A percentile compares a stretch with the other conserved stretches of the same genome.
phyloP scores from a whole-genome alignment of 2,888 invertebrate genomes.

The Calliopum simillimum region DNA sequence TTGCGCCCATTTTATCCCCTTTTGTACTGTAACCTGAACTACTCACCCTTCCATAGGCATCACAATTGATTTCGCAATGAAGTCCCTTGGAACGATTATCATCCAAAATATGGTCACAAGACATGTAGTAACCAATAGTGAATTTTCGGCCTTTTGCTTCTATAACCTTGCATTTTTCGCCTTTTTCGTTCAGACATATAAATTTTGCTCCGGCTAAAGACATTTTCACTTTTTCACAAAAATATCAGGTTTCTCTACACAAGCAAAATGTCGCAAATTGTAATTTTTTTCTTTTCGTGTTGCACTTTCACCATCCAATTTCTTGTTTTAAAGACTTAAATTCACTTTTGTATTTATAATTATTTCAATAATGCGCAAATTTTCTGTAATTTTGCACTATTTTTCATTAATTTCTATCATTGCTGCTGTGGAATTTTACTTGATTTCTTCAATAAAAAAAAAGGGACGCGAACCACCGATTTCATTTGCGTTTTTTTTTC shows the following conservation, averaged over 20 bases:
- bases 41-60: slow-evolving; percentile 65
- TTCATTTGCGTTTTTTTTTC: slow-evolving; percentile 33
- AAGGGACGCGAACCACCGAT: slow-evolving; percentile 47
- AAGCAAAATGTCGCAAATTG: slow-evolving; percentile 21
- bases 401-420: slow-evolving; percentile 2
- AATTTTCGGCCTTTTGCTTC: slow-evolving; percentile 60
- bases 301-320: slow-evolving; percentile 1
- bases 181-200: slow-evolving; percentile 51
- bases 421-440: slow-evolving; percentile 38
- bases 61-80: slow-evolving; percentile 63
- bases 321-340: not conserved
- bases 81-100: slow-evolving; percentile 54
- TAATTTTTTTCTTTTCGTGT: slow-evolving; percentile 33
- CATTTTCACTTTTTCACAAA: slow-evolving; percentile 52
- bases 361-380: not conserved
- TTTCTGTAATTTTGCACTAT: slow-evolving; percentile 1
- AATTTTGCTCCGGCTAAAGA: slow-evolving; percentile 61
- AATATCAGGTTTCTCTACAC: slow-evolving; percentile 27
- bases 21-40: not conserved
- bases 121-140: slow-evolving; percentile 59
- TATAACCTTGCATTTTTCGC: slow-evolving; percentile 40
- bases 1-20: too few relatives aligned
- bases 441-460: slow-evolving; percentile 32
- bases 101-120: slow-evolving; percentile 57
- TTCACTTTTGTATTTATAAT: too few relatives aligned